phyloP scores from a whole-genome alignment of 2,888 invertebrate genomes.

The Corythucha ciliata region DNA sequence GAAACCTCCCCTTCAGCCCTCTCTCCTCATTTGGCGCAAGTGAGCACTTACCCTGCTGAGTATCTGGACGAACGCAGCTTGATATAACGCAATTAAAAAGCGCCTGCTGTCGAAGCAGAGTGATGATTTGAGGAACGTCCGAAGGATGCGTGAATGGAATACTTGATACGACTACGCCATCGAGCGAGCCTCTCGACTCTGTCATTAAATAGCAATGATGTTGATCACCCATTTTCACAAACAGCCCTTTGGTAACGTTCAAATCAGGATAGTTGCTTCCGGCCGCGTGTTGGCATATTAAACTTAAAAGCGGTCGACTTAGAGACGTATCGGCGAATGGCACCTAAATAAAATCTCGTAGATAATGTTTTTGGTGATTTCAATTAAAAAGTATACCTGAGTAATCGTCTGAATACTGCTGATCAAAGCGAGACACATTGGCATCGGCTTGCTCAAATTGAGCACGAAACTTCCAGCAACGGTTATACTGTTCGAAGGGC shows the following conservation, averaged over 20 bases:
- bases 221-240: constrained; percentile 88
- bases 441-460: constrained; percentile 72
- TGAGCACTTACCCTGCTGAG: constrained; percentile 58
- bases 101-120: constrained; percentile 76
- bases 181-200: constrained; percentile 63
- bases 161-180: constrained; percentile 64
- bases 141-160: constrained; percentile 91
- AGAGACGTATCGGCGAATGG: constrained; percentile 48
- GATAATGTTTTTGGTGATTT: background rate
- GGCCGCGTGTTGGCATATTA: constrained; percentile 64
- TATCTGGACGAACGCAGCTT: constrained; percentile 77
- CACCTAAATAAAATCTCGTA: constrained; percentile 6
- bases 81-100: constrained; percentile 81
- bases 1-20: background rate
- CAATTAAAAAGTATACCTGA: constrained; percentile 32
- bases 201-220: constrained; percentile 90
- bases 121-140: constrained; percentile 80
- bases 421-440: constrained; percentile 69
- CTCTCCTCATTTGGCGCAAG: too few species aligned
- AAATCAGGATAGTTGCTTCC: too few species aligned
- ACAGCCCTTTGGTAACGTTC: constrained; percentile 54
- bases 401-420: constrained; percentile 55
- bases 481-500: constrained; percentile 74
- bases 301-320: constrained; percentile 58
- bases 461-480: constrained; percentile 85